phyloP scores from a whole-genome alignment of 1,140 invertebrate species.

The Halictus rubicundus region DNA sequence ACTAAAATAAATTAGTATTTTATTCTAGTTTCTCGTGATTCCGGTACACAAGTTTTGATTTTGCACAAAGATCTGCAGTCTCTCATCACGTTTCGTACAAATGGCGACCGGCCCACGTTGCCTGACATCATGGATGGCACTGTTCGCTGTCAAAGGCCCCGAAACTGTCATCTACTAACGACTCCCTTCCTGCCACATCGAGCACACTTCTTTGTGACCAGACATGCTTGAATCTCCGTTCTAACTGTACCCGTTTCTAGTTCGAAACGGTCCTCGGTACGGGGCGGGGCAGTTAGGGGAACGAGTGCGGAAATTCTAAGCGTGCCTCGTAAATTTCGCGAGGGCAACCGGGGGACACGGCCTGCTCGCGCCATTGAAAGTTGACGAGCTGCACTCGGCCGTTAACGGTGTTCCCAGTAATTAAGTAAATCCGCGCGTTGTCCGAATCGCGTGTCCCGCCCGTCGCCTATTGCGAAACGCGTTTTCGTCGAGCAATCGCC shows the following conservation, averaged over 20 bases:
- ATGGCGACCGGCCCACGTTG: too few relatives aligned
- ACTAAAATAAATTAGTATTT: too few relatives aligned
- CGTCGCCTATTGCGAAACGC: slow-evolving; percentile 31
- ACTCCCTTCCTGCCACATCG: neutral
- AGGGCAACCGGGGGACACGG: slow-evolving; percentile 16
- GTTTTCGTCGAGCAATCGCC: neutral
- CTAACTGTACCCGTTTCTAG: slow-evolving; percentile 23
- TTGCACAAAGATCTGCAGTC: too few relatives aligned
- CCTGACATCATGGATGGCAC: too few relatives aligned
- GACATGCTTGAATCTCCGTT: neutral
- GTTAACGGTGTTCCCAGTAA: slow-evolving; percentile 65
- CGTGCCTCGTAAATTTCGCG: slow-evolving; percentile 45
- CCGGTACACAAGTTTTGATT: too few relatives aligned
- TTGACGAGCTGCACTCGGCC: slow-evolving; percentile 59
- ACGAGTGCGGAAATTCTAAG: slow-evolving; percentile 41
- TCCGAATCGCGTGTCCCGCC: slow-evolving; percentile 31
- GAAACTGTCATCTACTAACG: neutral
- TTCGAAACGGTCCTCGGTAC: neutral
- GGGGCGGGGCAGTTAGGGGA: neutral
- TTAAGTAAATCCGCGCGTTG: slow-evolving; percentile 63
- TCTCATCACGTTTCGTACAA: too few relatives aligned
- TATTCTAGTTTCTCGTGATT: too few relatives aligned
- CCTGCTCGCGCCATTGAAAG: slow-evolving; percentile 51
- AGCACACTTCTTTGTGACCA: neutral
- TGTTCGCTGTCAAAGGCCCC: neutral